Evolutionary conservation across 2,797 vertebrate genomes (phyloP), one percentile per base, ranked within the genome.

Genomic region (Catostomus latipinnis): DNA sequence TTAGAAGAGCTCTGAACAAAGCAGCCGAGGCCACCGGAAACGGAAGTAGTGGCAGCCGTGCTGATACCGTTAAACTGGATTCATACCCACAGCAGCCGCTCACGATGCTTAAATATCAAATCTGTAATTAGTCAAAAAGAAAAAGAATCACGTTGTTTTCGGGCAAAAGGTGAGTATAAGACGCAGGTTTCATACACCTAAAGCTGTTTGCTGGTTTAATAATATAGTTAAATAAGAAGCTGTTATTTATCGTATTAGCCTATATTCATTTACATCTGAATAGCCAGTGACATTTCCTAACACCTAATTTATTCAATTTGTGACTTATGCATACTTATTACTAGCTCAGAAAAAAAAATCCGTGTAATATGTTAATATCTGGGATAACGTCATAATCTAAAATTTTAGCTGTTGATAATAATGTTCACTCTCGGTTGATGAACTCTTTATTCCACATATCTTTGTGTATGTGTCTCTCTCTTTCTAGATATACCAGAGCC

Each of bases 11-110:
- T 34, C 34, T 34, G 34, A 6, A 7, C 12, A 4, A n/a, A 8
- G 13, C 62, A 72, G 61, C 13, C 52, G 13, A 65, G 61, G 45
- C 62, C 53, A 72, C 77, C 78, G 78, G 78, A 80, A 73, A 53
- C 69, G 78, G 78, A 80, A 58, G 45, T 58, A 1, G 13, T 9
- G 2, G 13, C 6, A 8, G 45, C 61, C 4, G 53, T 12, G 49
- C 43, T 73, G 76, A 71, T 46, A 46, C 66, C 6, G 46, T 57
- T 80, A 58, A 67, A 80, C 61, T 58, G 16, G 62, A 18, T 66
- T 52, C 13, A 67, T 67, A 80, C 67, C 10, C 49, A 58, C 9
- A 58, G 68, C 58, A 8, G 53, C 52, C 5, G 54, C 2, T 58
- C 12, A 13, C 61, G 62, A 58, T 73, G 52, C 12, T 6, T 13